Evolutionary conservation across 2,888 invertebrate genomes (phyloP), one percentile per base, ranked within the genome.

Genomic region (Drosophila monieri): DNA sequence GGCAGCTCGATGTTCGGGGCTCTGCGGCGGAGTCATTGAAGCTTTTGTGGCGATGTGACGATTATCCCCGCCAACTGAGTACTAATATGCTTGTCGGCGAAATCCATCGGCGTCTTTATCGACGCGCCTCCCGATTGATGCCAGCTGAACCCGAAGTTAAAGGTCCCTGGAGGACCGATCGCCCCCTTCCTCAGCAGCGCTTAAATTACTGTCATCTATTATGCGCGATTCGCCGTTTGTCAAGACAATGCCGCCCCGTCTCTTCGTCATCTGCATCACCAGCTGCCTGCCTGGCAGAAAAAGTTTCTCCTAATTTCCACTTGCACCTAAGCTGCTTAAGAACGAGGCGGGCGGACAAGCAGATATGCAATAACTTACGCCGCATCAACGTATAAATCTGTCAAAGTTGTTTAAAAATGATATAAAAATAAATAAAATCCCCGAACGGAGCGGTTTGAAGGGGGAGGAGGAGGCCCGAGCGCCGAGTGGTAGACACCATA

Each of bases 371-470:
- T 80, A 80, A 80, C 81, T 85, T 80, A 80, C 77, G 80, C 86
- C 86, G 72, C 79, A 80, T 71, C 74, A 80, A 76, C 86, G 83
- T 83, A 80, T 80, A 80, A 80, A 80, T 80, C 83, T 80, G 80
- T 85, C 86, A 80, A 80, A 80, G 83, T 80, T 80, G 80, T 64
- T 85, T 74, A 85, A 85, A 80, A 80, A 80, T 80, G 83, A 80
- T 83, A 80, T 80, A 81, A 85, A 80, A 83, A 80, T 85, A 80
- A 85, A 80, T 79, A 81, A 80, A 80, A 85, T 71, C 69, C 77
- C 52, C 57, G 73, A 69, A 78, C 65, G 76, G 78, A 70, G 70
- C 62, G 37, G 41, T 25, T 32, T 30, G 37, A 8, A 15, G 6
- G 9, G 21, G 12, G 18, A 12, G 25, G 8, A 2, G 18, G 35